phyloP scores from a whole-genome alignment of 2,797 vertebrate species.

The Mormyrops attenuatus region DNA sequence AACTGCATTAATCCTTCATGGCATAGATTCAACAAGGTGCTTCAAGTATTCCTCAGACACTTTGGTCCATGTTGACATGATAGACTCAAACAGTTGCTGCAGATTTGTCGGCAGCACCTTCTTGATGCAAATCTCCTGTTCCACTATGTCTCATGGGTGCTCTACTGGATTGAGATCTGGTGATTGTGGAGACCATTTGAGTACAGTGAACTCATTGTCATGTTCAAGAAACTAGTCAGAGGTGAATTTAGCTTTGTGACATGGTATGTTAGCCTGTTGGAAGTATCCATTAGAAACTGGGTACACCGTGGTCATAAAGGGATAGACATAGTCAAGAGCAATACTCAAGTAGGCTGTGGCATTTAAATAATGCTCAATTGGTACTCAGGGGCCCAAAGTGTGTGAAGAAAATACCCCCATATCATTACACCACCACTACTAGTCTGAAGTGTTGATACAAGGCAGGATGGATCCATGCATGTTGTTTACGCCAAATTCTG shows the following conservation, averaged over 20 bases:
- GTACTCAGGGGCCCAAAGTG: neutral
- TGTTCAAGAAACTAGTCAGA: neutral
- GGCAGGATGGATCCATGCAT: neutral
- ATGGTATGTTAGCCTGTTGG: neutral
- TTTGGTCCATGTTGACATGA: neutral
- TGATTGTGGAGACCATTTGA: neutral
- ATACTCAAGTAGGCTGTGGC: neutral
- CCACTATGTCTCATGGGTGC: neutral
- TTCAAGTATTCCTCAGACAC: neutral
- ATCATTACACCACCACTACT: neutral
- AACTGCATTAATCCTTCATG: neutral
- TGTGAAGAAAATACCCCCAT: neutral
- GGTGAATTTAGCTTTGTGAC: neutral
- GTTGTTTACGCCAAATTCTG: neutral
- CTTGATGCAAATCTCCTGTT: no score
- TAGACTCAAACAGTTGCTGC: no score
- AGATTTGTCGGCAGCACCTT: neutral
- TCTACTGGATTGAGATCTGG: neutral
- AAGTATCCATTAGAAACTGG: neutral
- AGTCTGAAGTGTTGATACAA: neutral
- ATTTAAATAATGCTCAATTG: neutral
- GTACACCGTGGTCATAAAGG: neutral
- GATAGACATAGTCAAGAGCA: neutral
- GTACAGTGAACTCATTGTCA: neutral
- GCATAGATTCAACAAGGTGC: neutral